Conservation (phyloP, 1,140 invertebrate genomes). For the Chrysoperla carnea region DNA sequence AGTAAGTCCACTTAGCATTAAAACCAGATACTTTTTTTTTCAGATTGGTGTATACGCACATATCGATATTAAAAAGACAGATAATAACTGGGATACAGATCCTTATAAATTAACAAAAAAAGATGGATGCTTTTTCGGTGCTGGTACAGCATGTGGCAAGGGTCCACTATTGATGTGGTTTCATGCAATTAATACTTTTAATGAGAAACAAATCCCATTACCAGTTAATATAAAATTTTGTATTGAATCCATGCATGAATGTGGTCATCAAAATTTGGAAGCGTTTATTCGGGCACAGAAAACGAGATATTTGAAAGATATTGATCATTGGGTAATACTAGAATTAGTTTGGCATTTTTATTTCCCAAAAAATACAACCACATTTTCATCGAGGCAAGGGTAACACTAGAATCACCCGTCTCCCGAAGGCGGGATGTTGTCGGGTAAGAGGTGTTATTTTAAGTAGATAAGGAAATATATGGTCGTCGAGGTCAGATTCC, state of each 20-base stretch:
- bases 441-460: too few relatives aligned
- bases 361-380: too few relatives aligned
- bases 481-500: too few relatives aligned
- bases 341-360: too few relatives aligned
- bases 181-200: slow-evolving; percentile 16
- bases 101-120: slow-evolving; percentile 13
- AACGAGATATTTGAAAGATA: slow-evolving; percentile 14
- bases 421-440: too few relatives aligned
- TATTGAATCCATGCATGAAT: slow-evolving; percentile 16
- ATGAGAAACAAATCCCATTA: slow-evolving; percentile 9
- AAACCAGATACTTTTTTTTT: neutral
- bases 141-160: slow-evolving; percentile 16
- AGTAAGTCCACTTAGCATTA: too few relatives aligned
- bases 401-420: too few relatives aligned
- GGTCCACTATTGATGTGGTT: slow-evolving; percentile 17
- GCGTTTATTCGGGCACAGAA: slow-evolving; percentile 15
- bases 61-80: slow-evolving; percentile 1
- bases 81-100: slow-evolving; percentile 13
- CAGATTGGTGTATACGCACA: slow-evolving; percentile 3
- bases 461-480: too few relatives aligned
- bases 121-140: slow-evolving; percentile 13
- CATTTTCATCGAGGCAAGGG: too few relatives aligned
- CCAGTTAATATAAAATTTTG: slow-evolving; percentile 20
- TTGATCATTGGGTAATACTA: slow-evolving; percentile 8
- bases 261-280: slow-evolving; percentile 13